Evolutionary conservation across 37 sponge, comb jelly and placozoan genomes (phyloP).

Genomic region (Oscarella lobularis): DNA sequence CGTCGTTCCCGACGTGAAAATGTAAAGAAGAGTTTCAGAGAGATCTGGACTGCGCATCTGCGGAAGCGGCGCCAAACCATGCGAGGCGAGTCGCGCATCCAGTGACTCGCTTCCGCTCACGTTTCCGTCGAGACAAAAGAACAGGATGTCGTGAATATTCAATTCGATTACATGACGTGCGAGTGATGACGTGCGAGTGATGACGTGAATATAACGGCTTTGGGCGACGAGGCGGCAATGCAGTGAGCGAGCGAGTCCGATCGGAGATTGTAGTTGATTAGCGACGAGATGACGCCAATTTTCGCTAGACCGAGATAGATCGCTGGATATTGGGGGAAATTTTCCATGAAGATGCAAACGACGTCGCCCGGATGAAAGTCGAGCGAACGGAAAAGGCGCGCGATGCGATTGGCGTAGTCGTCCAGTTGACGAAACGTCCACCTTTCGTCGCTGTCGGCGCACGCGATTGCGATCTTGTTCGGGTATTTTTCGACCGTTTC

Average conservation of each 20-base stretch:
- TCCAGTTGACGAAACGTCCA: constrained; percentile 51
- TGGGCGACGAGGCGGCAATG: constrained; percentile 32
- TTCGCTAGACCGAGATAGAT: constrained; percentile 57
- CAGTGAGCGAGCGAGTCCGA: constrained; percentile 54
- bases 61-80: no score
- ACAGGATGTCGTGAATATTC: no score
- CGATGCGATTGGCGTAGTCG: constrained; percentile 34
- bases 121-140: no score
- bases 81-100: no score
- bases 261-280: constrained; percentile 82
- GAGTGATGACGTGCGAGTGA: no score
- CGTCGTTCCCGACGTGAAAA: constrained; percentile 91
- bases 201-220: no score
- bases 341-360: constrained; percentile 63
- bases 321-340: constrained; percentile 61
- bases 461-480: constrained; percentile 48
- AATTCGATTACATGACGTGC: no score
- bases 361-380: constrained; percentile 49
- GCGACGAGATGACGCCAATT: constrained; percentile 62
- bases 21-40: constrained; percentile 44
- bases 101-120: no score
- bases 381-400: constrained; percentile 16
- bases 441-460: constrained; percentile 36
- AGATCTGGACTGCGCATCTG: no score
- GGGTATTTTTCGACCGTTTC: constrained; percentile 25